A percentile compares a stretch with the other conserved stretches of the same genome.
Evolutionary conservation across 2,797 vertebrate species (phyloP).

Genomic region (Peromyscus melanophrys): DNA sequence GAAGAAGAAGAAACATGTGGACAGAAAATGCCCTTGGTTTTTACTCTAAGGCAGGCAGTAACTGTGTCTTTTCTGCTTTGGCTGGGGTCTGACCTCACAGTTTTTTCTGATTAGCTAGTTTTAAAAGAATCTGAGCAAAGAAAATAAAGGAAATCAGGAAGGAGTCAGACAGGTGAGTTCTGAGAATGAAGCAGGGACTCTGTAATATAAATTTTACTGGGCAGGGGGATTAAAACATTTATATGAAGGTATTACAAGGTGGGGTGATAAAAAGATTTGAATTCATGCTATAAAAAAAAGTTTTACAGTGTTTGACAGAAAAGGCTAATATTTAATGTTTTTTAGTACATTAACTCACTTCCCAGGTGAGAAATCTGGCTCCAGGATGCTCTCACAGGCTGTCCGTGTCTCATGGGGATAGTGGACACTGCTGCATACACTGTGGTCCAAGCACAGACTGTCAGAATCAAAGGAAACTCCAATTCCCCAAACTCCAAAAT

Average conservation of each 20-base stretch:
- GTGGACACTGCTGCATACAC: neutral
- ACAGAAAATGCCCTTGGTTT: neutral
- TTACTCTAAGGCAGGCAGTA: neutral
- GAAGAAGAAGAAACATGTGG: neutral
- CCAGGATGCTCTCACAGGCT: neutral
- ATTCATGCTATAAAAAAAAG: neutral
- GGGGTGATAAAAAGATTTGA: neutral
- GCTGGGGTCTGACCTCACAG: neutral
- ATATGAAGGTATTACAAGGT: neutral
- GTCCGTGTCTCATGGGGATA: too few relatives aligned
- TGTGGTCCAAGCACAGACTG: neutral
- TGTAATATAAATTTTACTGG: neutral
- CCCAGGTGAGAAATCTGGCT: neutral
- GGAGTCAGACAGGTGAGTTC: neutral
- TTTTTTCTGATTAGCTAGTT: neutral
- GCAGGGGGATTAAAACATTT: neutral
- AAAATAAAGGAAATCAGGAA: neutral
- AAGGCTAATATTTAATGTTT: neutral
- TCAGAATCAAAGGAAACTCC: neutral
- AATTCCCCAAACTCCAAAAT: neutral
- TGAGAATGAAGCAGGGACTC: neutral
- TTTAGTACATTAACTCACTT: neutral
- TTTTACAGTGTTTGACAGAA: neutral
- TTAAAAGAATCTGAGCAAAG: neutral
- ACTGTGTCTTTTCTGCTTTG: neutral